Evolutionary conservation across 2,797 vertebrate species (phyloP).

Genomic region (Lepus townsendii): DNA sequence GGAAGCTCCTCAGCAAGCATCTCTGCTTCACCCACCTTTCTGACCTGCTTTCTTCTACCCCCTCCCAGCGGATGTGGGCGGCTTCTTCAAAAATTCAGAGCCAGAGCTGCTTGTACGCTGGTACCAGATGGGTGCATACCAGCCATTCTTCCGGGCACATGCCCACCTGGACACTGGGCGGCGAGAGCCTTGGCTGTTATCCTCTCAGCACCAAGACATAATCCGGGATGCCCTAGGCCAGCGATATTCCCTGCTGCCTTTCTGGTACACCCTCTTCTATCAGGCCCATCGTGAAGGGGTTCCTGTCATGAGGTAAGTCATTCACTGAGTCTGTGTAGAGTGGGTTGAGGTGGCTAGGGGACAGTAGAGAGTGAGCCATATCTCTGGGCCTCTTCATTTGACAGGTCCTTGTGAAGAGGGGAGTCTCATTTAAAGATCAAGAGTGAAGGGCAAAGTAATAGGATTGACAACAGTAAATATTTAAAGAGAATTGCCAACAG

Average conservation of each 20-base stretch:
- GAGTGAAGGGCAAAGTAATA: background rate
- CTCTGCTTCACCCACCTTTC: background rate
- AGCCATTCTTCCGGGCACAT: conserved; percentile 96
- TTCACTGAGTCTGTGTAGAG: background rate
- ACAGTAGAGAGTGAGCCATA: background rate
- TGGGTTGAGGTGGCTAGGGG: background rate
- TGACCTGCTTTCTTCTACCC: background rate
- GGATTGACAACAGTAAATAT: background rate
- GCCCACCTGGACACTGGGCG: conserved; percentile 96
- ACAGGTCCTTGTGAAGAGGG: background rate
- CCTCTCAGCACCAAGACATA: conserved; percentile 90
- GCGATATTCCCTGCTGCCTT: conserved; percentile 95
- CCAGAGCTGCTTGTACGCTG: conserved; percentile 95
- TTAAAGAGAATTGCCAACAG: background rate
- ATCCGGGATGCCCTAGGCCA: conserved; percentile 92
- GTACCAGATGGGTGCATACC: conserved; percentile 96
- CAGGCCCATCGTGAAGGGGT: conserved; percentile 89
- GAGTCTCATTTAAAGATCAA: background rate
- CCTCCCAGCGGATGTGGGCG: conserved; percentile 93
- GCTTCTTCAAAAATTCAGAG: conserved; percentile 95
- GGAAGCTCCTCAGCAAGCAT: background rate
- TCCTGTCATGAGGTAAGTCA: conserved; percentile 94
- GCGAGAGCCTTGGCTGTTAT: conserved; percentile 96
- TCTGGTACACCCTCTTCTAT: conserved; percentile 96
- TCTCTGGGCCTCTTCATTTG: background rate